phyloP scores from a whole-genome alignment of 2,888 invertebrate genomes.

The Diabrotica balteata region DNA sequence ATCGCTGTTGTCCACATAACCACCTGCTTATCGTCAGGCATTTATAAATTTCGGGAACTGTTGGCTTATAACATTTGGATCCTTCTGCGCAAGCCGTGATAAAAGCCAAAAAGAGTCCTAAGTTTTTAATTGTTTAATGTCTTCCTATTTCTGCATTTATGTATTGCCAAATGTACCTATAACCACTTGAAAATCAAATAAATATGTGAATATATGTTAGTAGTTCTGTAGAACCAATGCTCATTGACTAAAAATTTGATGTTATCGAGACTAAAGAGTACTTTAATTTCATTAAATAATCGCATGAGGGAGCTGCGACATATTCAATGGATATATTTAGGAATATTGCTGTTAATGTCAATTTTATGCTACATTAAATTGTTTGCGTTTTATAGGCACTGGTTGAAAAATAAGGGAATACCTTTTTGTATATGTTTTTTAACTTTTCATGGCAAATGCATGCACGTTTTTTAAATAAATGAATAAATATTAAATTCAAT shows the following conservation, averaged over 20 bases:
- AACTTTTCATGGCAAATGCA: no score
- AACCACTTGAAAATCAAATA: slow-evolving; percentile 49
- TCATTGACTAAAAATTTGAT: slow-evolving; percentile 45
- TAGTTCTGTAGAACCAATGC: slow-evolving; percentile 49
- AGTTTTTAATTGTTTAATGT: slow-evolving; percentile 43
- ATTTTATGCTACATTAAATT: slow-evolving; percentile 19
- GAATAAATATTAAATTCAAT: no score
- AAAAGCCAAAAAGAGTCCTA: slow-evolving; percentile 23
- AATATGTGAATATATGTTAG: slow-evolving; percentile 52
- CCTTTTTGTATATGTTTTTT: slow-evolving; percentile 10
- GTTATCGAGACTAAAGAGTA: slow-evolving; percentile 46
- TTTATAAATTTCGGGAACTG: slow-evolving; percentile 9
- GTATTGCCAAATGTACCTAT: slow-evolving; percentile 55
- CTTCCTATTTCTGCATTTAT: slow-evolving; percentile 47
- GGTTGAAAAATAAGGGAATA: slow-evolving; percentile 1
- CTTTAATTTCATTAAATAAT: slow-evolving; percentile 22
- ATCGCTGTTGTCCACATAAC: slow-evolving; percentile 7
- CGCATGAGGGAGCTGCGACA: slow-evolving; percentile 27
- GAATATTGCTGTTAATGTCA: slow-evolving; percentile 19
- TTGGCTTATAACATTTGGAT: slow-evolving; percentile 20
- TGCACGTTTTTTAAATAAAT: no score
- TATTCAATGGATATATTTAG: background rate
- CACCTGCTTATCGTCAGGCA: background rate
- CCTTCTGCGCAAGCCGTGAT: slow-evolving; percentile 18
- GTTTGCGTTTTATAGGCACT: no score